phyloP scores from a whole-genome alignment of 2,797 vertebrate genomes.

The Myioborus miniatus region DNA sequence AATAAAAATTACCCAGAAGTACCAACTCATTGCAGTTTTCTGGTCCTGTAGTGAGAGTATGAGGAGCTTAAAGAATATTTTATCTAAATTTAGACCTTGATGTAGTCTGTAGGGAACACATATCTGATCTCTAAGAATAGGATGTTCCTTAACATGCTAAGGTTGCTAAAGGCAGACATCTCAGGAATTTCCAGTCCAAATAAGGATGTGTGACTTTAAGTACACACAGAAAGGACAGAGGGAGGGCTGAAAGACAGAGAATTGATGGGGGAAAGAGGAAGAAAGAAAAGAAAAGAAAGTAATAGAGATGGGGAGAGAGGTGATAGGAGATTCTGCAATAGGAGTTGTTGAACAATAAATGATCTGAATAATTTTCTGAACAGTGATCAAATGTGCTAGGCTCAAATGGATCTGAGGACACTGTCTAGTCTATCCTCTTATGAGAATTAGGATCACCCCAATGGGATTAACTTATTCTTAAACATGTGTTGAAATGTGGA shows the following conservation, averaged over 20 bases:
- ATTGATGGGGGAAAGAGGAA: background rate
- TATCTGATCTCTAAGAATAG: background rate
- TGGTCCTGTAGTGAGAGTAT: background rate
- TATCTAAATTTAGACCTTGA: constrained; percentile 4
- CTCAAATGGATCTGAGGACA: background rate
- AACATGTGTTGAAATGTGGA: background rate
- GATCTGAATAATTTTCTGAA: background rate
- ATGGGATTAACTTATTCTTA: background rate
- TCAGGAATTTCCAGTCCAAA: background rate
- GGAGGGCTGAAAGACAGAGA: background rate
- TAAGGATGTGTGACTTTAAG: background rate
- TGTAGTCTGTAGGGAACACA: background rate
- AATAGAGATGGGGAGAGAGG: background rate
- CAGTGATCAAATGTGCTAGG: background rate
- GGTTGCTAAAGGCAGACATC: background rate
- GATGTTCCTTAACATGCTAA: background rate
- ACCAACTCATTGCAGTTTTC: background rate
- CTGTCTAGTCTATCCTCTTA: background rate
- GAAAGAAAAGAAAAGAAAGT: background rate
- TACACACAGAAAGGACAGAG: background rate
- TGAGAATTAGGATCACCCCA: background rate
- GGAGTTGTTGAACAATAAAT: background rate
- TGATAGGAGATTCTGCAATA: background rate
- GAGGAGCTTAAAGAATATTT: background rate
- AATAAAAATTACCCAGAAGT: constrained; percentile 18